Evolutionary conservation across 1,140 invertebrate species (phyloP).

Genomic region (Caerostris extrusa): DNA sequence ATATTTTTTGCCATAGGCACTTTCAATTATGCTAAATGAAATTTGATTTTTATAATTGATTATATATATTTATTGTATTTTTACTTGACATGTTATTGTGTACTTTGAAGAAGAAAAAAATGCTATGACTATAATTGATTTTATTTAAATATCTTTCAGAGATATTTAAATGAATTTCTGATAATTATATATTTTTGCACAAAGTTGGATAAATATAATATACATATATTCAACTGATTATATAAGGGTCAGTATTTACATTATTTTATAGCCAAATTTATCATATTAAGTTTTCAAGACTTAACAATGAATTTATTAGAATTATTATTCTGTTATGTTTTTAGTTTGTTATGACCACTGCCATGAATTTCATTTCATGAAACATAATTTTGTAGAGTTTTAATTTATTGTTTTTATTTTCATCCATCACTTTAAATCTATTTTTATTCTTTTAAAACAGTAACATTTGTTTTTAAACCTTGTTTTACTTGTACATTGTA

Average conservation of each 20-base stretch:
- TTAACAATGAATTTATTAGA: neutral
- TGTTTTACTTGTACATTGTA: constrained; percentile 56
- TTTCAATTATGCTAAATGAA: no score
- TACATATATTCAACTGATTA: neutral
- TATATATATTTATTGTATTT: no score
- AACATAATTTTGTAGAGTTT: constrained; percentile 16
- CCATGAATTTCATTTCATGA: constrained; percentile 36
- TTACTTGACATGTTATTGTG: no score
- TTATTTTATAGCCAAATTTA: neutral
- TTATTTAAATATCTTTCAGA: no score
- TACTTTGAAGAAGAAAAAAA: no score
- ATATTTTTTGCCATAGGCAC: no score
- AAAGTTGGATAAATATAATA: neutral
- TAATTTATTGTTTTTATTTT: constrained; percentile 16
- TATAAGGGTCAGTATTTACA: neutral
- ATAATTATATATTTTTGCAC: no score
- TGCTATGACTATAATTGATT: no score
- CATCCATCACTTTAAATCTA: neutral
- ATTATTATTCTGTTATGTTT: constrained; percentile 9
- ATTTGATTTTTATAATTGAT: no score
- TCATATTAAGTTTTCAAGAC: neutral
- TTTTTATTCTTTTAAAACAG: neutral
- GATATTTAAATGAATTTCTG: no score
- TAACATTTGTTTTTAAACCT: constrained; percentile 45
- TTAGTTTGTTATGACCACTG: constrained; percentile 56